These are phyloP conservation scores for Phyllopteryx taeniolatus DNA, from an alignment of 2,113 vertebrate species.

Conservation along the genomic window DNA sequence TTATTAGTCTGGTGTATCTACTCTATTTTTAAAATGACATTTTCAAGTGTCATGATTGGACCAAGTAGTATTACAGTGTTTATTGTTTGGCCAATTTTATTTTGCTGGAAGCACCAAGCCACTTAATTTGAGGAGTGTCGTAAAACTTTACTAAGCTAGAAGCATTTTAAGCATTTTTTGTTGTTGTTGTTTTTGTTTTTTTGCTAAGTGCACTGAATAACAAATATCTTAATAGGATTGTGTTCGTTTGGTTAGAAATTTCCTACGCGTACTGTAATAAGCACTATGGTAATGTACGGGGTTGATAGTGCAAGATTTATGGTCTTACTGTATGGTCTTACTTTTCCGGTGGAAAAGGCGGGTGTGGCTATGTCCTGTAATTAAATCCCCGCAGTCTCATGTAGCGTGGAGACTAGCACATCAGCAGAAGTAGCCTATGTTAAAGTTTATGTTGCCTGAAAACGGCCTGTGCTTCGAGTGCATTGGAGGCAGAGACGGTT, in stretches of 20 bases:
- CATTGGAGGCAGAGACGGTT: conserved; percentile 85
- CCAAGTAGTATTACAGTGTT: background rate
- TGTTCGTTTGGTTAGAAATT: background rate
- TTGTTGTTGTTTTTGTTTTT: too few species aligned
- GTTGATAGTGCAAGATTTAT: background rate
- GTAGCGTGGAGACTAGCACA: conserved; percentile 88
- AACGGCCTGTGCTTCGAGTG: conserved; percentile 91
- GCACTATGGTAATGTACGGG: background rate
- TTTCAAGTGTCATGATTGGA: background rate
- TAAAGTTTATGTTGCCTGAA: conserved; percentile 99
- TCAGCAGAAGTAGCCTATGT: conserved; percentile 98
- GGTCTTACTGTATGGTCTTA: background rate
- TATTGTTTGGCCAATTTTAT: background rate
- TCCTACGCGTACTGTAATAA: background rate
- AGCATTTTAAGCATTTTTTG: background rate
- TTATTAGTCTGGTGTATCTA: too few species aligned
- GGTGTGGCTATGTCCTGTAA: conserved; percentile 68
- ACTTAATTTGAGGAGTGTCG: background rate
- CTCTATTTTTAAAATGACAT: background rate
- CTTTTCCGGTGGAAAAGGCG: background rate
- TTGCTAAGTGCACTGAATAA: too few species aligned
- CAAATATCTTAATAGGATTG: too few species aligned
- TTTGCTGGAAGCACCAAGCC: background rate
- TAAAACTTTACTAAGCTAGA: background rate
- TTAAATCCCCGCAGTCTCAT: conserved; percentile 84